phyloP scores from a whole-genome alignment of 2,888 invertebrate species.

The Lymantria dispar region DNA sequence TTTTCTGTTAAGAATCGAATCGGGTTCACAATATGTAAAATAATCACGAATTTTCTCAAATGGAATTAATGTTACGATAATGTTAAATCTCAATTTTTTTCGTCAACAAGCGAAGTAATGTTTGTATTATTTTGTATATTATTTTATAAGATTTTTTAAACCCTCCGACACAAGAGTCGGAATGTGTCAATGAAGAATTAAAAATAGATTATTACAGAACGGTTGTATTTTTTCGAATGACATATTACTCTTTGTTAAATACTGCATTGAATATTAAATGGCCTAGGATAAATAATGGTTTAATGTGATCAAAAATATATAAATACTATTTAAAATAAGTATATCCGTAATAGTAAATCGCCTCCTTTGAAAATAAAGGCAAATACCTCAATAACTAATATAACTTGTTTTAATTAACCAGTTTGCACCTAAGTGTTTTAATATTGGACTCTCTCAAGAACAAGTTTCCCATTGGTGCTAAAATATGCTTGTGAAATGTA shows the following conservation, averaged over 20 bases:
- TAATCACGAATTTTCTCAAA: constrained; percentile 66
- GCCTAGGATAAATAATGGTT: constrained; percentile 74
- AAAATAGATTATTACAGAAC: constrained; percentile 67
- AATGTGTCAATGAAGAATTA: constrained; percentile 59
- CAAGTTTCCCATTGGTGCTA: neutral
- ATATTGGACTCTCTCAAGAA: neutral
- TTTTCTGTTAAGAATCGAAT: constrained; percentile 71
- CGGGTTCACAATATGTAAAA: constrained; percentile 64
- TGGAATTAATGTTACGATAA: constrained; percentile 65
- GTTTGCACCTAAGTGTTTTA: constrained; percentile 6
- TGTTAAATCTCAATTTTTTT: constrained; percentile 67
- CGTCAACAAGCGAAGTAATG: constrained; percentile 62
- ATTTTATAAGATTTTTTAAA: constrained; percentile 75
- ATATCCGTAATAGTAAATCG: constrained; percentile 79
- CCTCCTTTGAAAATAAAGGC: constrained; percentile 79
- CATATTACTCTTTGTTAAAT: constrained; percentile 72
- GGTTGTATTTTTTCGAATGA: constrained; percentile 78
- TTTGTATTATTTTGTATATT: constrained; percentile 83
- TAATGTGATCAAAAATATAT: constrained; percentile 81
- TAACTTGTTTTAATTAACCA: constrained; percentile 62
- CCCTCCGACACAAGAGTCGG: constrained; percentile 53
- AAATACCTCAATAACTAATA: constrained; percentile 78
- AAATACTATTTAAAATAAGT: constrained; percentile 77
- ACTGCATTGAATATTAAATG: constrained; percentile 74
- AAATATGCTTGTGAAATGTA: no score